phyloP scores from a whole-genome alignment of 2,797 vertebrate genomes.

The Xerus rutilus region DNA sequence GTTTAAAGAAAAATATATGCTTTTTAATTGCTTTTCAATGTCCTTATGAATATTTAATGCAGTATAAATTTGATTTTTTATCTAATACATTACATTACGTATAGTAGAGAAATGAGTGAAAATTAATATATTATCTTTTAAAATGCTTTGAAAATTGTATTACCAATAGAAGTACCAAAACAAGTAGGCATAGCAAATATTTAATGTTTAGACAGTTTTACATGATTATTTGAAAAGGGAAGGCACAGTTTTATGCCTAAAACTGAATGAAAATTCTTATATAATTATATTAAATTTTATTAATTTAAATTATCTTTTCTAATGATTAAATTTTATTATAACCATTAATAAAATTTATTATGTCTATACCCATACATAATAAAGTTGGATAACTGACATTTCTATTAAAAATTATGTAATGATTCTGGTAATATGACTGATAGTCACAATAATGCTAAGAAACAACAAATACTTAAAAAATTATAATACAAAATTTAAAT shows the following conservation, averaged over 20 bases:
- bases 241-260: neutral
- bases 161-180: neutral
- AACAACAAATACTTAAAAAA: neutral
- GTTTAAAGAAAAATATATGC: neutral
- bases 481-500: neutral
- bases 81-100: neutral
- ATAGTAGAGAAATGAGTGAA: neutral
- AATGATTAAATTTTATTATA: conserved; percentile 13
- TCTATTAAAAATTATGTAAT: neutral
- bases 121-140: conserved; percentile 15
- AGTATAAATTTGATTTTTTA: neutral
- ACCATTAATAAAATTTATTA: neutral
- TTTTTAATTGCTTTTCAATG: neutral
- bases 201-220: neutral
- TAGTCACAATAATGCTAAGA: neutral
- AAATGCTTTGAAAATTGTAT: neutral
- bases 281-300: neutral
- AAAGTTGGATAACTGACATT: neutral
- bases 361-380: neutral
- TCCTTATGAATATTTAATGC: conserved; percentile 5
- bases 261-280: conserved; percentile 15
- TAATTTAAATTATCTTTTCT: conserved; percentile 40
- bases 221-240: conserved; percentile 18
- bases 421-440: neutral
- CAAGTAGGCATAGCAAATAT: neutral